A percentile compares a stretch with the other conserved stretches of the same genome.
These are phyloP conservation scores for Zygaena filipendulae DNA, from an alignment of 2,888 invertebrate species.

Conservation along the genomic window DNA sequence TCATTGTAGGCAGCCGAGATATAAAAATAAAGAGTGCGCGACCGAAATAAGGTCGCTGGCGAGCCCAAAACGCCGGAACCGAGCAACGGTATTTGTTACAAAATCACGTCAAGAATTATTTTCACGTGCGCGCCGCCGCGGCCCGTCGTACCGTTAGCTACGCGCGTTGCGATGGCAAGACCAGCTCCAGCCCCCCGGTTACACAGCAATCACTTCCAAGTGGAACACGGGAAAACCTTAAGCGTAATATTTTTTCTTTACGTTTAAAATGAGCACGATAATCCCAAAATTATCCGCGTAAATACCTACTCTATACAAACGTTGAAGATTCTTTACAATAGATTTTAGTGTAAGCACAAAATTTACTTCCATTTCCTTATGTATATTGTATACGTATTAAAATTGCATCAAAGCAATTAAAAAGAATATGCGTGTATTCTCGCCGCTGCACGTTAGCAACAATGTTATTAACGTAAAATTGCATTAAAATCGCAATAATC, in stretches of 20 bases:
- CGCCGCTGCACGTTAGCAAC: no score
- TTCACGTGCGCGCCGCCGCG: constrained; percentile 56
- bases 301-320: constrained; percentile 6
- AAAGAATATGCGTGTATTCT: no score
- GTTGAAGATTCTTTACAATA: no score
- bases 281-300: not conserved
- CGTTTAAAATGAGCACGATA: not conserved
- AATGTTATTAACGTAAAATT: no score
- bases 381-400: no score
- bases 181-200: constrained; percentile 22
- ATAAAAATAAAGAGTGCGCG: constrained; percentile 57
- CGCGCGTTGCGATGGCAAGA: constrained; percentile 25
- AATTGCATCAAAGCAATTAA: no score
- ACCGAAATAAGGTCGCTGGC: constrained; percentile 60
- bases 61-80: constrained; percentile 66
- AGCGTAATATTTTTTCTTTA: not conserved
- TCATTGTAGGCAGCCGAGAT: constrained; percentile 36
- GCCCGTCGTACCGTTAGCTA: constrained; percentile 45
- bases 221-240: constrained; percentile 38
- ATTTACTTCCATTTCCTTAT: no score
- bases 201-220: constrained; percentile 36
- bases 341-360: no score
- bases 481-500: no score
- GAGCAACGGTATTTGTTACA: constrained; percentile 64
- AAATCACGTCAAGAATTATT: constrained; percentile 68